A percentile compares a stretch with the other conserved stretches of the same genome.
Conservation (phyloP, 1,140 invertebrate genomes). For the Drosophila arawakana region DNA sequence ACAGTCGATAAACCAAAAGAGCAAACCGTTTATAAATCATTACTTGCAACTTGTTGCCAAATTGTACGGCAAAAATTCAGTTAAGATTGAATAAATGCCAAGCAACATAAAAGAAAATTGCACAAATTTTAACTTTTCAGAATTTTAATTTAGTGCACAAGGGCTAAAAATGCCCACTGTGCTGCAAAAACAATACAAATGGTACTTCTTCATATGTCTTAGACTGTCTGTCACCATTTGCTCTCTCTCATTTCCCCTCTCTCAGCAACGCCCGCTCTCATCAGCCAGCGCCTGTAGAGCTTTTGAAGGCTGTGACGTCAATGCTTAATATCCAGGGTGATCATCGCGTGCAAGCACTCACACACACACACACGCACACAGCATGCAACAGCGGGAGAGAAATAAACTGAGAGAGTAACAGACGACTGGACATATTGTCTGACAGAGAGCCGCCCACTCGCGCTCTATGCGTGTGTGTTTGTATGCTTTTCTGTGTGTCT, state of each 20-base stretch:
- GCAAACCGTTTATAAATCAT: conserved; percentile 40
- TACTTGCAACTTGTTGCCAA: conserved; percentile 37
- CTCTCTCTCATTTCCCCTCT: conserved; percentile 7
- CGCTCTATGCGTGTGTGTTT: background rate
- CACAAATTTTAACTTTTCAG: background rate
- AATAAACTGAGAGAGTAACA: conserved; percentile 1
- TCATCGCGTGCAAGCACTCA: conserved; percentile 51
- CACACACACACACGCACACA: conserved; percentile 10
- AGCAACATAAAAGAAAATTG: background rate
- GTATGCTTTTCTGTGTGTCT: conserved; percentile 4
- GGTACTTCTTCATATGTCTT: background rate
- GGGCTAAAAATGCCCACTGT: no score
- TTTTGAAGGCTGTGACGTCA: conserved; percentile 67
- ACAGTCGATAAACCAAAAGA: conserved; percentile 38
- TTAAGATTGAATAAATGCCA: conserved; percentile 19
- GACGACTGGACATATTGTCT: conserved; percentile 61
- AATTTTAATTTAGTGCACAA: background rate
- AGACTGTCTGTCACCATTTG: background rate
- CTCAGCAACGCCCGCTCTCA: background rate
- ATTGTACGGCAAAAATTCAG: conserved; percentile 16
- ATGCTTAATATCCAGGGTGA: conserved; percentile 67
- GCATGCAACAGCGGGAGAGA: background rate
- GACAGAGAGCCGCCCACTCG: conserved; percentile 57
- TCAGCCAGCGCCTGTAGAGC: conserved; percentile 12
- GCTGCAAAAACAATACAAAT: background rate